A percentile compares a stretch with the other conserved stretches of the same genome.
Conservation (phyloP, 2,113 vertebrate genomes). For the Corynorhinus townsendii region DNA sequence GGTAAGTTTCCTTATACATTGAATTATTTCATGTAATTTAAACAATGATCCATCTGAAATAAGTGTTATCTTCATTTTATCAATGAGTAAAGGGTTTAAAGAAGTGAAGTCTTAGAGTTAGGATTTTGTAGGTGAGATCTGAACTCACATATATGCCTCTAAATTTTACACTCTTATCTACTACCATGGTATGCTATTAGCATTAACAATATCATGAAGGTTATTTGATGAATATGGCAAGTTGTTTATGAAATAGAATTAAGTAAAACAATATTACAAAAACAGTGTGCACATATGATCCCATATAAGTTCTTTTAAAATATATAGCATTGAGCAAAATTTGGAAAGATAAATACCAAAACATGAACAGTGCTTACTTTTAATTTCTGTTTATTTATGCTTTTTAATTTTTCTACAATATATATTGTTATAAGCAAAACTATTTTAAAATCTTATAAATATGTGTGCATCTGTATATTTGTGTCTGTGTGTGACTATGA, state of each 20-base stretch:
- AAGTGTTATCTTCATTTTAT: not conserved
- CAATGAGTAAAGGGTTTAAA: not conserved
- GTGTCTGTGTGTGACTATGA: not conserved
- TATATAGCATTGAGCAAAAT: not conserved
- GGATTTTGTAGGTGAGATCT: not conserved
- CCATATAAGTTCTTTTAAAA: not conserved
- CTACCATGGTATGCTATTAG: not conserved
- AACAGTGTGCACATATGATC: not conserved
- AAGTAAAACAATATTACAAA: not conserved
- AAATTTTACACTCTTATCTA: not conserved
- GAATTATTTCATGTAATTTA: conserved; percentile 21
- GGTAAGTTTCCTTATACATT: not conserved
- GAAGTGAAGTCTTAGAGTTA: not conserved
- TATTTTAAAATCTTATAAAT: not conserved
- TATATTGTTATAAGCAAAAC: not conserved
- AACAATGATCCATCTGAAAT: not conserved
- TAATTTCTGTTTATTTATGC: not conserved
- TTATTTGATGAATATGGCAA: not conserved
- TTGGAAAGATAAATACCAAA: not conserved
- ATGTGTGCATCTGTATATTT: not conserved
- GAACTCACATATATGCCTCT: not conserved
- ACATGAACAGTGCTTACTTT: not conserved
- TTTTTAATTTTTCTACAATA: not conserved
- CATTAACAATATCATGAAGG: not conserved
- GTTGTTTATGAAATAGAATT: not conserved